Evolutionary conservation across 2,113 vertebrate species (phyloP).

Genomic region (Neodon shergylaensis): DNA sequence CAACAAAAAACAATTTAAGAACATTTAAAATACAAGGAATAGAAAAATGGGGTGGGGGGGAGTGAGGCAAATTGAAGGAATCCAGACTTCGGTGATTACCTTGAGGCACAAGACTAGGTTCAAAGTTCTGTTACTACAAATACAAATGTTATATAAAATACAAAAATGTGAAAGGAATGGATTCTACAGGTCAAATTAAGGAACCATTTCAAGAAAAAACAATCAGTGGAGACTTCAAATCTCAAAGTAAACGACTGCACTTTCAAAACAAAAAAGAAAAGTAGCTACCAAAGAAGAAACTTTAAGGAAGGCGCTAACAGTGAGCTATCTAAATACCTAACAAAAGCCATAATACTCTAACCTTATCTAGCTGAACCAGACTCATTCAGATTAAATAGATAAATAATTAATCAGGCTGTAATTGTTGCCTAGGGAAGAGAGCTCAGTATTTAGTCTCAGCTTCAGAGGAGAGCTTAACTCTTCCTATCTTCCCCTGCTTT

Average conservation of each 20-base stretch:
- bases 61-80: neutral
- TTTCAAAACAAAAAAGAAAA: constrained; percentile 58
- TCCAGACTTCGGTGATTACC: constrained; percentile 5
- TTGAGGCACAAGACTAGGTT: constrained; percentile 27
- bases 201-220: constrained; percentile 36
- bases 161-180: constrained; percentile 22
- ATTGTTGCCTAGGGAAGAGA: constrained; percentile 46
- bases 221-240: constrained; percentile 56
- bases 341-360: constrained; percentile 24
- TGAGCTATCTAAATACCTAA: constrained; percentile 18
- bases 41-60: neutral
- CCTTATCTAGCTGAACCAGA: constrained; percentile 65
- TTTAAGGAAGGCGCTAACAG: neutral
- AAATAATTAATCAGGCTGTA: constrained; percentile 65
- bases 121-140: constrained; percentile 1
- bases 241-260: constrained; percentile 56
- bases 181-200: constrained; percentile 40
- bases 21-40: constrained; percentile 49
- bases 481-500: constrained; percentile 70
- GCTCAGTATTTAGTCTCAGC: neutral
- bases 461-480: constrained; percentile 27
- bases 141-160: constrained; percentile 25
- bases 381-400: constrained; percentile 53
- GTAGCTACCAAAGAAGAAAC: constrained; percentile 56
- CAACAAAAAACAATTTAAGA: constrained; percentile 13